Evolutionary conservation across 1,140 invertebrate species (phyloP).

Genomic region (Heterodera schachtii): DNA sequence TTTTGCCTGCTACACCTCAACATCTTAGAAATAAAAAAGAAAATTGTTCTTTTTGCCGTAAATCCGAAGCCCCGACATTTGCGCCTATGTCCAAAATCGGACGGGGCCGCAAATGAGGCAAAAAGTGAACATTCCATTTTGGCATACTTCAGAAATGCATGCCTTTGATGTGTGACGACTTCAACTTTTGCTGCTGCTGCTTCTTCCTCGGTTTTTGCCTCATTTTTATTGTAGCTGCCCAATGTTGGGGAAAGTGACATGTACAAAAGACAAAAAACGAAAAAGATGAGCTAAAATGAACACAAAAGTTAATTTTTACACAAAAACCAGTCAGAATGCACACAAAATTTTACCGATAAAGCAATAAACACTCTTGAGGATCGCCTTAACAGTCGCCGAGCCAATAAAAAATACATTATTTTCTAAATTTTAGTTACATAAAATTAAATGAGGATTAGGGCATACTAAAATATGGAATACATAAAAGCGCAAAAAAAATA

Average conservation of each 20-base stretch:
- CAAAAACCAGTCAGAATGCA: background rate
- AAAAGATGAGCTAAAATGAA: slow-evolving; percentile 26
- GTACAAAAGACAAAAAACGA: slow-evolving; percentile 24
- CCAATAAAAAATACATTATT: slow-evolving; percentile 14
- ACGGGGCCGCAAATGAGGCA: background rate
- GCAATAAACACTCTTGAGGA: background rate
- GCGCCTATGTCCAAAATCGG: too few relatives aligned
- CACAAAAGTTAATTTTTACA: background rate
- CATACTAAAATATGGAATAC: too few relatives aligned
- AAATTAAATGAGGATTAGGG: background rate
- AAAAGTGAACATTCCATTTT: slow-evolving; percentile 1
- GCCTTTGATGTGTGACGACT: background rate
- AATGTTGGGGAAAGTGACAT: slow-evolving; percentile 15
- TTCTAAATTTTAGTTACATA: background rate
- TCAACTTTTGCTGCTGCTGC: background rate
- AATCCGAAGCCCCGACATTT: background rate
- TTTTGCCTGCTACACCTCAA: too few relatives aligned
- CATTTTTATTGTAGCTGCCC: background rate
- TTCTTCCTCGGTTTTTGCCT: background rate
- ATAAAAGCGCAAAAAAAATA: too few relatives aligned
- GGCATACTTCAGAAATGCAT: slow-evolving; percentile 6
- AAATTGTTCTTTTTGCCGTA: background rate
- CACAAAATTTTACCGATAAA: background rate
- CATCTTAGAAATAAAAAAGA: background rate
- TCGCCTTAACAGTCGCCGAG: slow-evolving; percentile 2